Base-by-base conservation (phyloP, 1,140 invertebrate genomes). In the Sipha flava region DNA sequence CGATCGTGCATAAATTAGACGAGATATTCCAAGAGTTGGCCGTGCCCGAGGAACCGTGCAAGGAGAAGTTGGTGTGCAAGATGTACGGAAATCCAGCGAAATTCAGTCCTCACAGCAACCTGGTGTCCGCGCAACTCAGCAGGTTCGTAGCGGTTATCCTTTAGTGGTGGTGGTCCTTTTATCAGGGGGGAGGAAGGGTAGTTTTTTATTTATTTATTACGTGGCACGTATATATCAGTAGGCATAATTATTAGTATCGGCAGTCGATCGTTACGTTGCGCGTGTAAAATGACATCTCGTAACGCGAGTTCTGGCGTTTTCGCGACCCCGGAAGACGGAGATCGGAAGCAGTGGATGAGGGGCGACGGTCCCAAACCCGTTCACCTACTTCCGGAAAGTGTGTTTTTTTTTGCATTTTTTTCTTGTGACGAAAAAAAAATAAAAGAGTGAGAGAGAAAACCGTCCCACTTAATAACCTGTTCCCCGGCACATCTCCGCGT, bases 61-160 rank as follows among this genome's bases (percentile, higher is more conserved):
- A 89, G 79, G 92, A 94, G 83, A 86, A 92, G 82, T 88, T 93
- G 2, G 89, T 94, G 2, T 95, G 93, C 84, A 91, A 90, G 80
- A 90, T 94, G 88, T 95, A 95, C 86, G 92, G 92, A 83, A 91
- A 91, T 83, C 93, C 93, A 1, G 85, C 87, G 31, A 88, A 88
- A 80, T 94, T 91, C 83, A 90, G 91, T 81, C 93, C 93, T 1
- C 91, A 94, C 84, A 94, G 93, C 84, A 95, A 94, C 86, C 87
- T 94, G 49, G 87, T 95, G 6, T 94, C 93, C 23, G 91, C 91
- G 80, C 92, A 94, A 85, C 86, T 95, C 16, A 94, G 92, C 88
- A 93, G 93, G 93, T 95, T 86, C 88, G 9, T 31, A 49, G 4
- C 37, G 10, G 10, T 12, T 10, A 31, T n/a, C n/a, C n/a, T n/a